Conservation (phyloP, 2,888 invertebrate genomes). For the Stictocephala bisonia region DNA sequence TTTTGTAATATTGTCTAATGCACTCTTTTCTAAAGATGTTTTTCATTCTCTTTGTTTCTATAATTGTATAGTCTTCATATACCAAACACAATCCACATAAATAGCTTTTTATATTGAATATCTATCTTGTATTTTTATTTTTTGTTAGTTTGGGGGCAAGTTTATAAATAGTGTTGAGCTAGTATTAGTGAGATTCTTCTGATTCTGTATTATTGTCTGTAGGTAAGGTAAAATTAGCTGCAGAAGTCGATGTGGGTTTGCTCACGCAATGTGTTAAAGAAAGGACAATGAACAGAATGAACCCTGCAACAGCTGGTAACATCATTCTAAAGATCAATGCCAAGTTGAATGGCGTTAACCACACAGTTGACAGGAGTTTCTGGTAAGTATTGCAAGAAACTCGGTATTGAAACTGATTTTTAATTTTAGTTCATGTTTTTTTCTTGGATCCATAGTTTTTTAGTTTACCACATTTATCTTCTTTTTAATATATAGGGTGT, state of each 20-base stretch:
- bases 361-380: conserved; percentile 63
- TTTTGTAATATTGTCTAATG: no score
- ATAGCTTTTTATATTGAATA: no score
- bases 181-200: no score
- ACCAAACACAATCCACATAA: no score
- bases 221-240: conserved; percentile 73
- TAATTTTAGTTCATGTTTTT: conserved; percentile 6
- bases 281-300: conserved; percentile 65
- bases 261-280: conserved; percentile 80
- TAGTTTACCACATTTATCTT: no score
- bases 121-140: no score
- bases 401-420: background rate
- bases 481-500: no score
- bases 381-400: background rate
- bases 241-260: conserved; percentile 74
- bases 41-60: no score
- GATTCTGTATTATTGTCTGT: conserved; percentile 46
- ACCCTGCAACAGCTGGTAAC: conserved; percentile 74
- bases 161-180: no score
- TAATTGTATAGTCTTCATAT: no score
- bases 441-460: conserved; percentile 42
- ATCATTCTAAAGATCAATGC: conserved; percentile 82
- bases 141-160: no score
- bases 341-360: conserved; percentile 87
- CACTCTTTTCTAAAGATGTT: no score